Conservation (phyloP, 2,888 invertebrate genomes). For the Tortrix viridana region DNA sequence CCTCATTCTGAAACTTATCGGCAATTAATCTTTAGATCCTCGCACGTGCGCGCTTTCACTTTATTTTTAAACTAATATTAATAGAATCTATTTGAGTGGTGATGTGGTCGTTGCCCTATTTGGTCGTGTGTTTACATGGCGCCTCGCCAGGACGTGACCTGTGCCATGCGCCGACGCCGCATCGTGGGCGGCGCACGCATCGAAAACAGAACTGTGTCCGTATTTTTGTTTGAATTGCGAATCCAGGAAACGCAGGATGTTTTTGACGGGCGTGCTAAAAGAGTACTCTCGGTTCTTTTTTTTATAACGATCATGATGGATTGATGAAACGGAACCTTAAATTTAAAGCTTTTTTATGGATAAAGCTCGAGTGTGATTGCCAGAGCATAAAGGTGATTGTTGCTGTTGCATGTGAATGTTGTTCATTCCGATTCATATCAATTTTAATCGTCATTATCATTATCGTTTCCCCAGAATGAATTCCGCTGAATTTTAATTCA, state of each 20-base stretch:
- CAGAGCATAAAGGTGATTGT: too few relatives aligned
- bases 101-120: conserved; percentile 81
- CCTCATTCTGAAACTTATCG: conserved; percentile 36
- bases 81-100: conserved; percentile 76
- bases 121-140: conserved; percentile 80
- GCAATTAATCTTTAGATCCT: conserved; percentile 67
- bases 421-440: too few relatives aligned
- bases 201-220: conserved; percentile 7
- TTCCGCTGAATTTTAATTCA: neutral
- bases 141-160: conserved; percentile 56
- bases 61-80: conserved; percentile 74
- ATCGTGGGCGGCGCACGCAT: conserved; percentile 32
- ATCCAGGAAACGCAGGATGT: neutral
- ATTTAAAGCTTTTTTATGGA: too few relatives aligned
- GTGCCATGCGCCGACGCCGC: conserved; percentile 27
- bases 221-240: conserved; percentile 6
- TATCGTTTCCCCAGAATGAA: neutral
- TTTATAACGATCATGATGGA: too few relatives aligned
- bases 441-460: too few relatives aligned
- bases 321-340: too few relatives aligned
- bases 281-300: too few relatives aligned
- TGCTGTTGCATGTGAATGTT: too few relatives aligned
- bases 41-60: conserved; percentile 68
- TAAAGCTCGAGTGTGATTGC: too few relatives aligned
- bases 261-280: neutral